phyloP scores from a whole-genome alignment of 2,888 invertebrate species.

The Epirrhoe tristata region DNA sequence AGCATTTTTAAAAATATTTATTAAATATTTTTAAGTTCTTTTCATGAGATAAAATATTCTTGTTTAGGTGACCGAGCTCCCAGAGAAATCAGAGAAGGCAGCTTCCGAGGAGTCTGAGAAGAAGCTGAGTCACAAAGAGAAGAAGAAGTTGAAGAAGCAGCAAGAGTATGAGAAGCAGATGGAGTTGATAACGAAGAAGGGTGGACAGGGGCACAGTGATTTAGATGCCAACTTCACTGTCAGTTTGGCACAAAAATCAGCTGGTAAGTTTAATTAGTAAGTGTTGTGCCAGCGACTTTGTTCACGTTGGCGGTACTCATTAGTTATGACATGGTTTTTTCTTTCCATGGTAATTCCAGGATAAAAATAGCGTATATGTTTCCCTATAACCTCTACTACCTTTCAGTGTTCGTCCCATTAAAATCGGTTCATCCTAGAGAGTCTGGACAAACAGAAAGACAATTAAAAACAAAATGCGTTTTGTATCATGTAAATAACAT shows the following conservation, averaged over 20 bases:
- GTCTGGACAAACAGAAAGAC: too few species aligned
- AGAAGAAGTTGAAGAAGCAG: constrained; percentile 95
- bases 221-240: constrained; percentile 98
- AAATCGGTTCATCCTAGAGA: too few species aligned
- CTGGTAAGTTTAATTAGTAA: constrained; percentile 66
- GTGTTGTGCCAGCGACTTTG: neutral
- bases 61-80: constrained; percentile 54
- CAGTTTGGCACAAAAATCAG: constrained; percentile 92
- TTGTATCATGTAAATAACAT: too few species aligned
- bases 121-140: constrained; percentile 95
- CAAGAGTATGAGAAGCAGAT: constrained; percentile 95
- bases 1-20: too few species aligned
- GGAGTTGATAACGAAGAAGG: constrained; percentile 93
- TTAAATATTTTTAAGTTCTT: neutral
- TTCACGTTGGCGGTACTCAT: too few species aligned
- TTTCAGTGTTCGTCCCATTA: too few species aligned
- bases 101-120: constrained; percentile 84
- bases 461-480: too few species aligned
- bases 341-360: too few species aligned
- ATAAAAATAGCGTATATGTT: too few species aligned
- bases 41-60: neutral
- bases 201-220: constrained; percentile 95
- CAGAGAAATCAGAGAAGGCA: constrained; percentile 45
- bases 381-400: too few species aligned
- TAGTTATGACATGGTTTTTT: too few species aligned